phyloP scores from a whole-genome alignment of 2,888 invertebrate species.

The Nephrotoma appendiculata region DNA sequence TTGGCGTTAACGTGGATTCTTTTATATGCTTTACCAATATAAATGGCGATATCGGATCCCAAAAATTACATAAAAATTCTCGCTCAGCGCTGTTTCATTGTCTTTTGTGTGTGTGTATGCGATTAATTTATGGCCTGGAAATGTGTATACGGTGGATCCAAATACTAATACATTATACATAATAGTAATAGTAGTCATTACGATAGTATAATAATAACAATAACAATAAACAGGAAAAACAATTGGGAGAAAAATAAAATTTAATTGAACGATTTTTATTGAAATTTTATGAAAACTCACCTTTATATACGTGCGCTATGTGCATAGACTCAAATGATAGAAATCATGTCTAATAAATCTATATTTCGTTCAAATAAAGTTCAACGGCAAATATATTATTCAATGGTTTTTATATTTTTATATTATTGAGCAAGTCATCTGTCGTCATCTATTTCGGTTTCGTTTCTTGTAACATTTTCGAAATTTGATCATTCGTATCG shows the following conservation, averaged over 20 bases:
- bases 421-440: too few relatives aligned
- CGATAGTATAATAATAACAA: not conserved
- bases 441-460: too few relatives aligned
- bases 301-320: not conserved
- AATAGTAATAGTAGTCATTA: not conserved
- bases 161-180: not conserved
- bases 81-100: not conserved
- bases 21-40: not conserved
- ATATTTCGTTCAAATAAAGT: too few relatives aligned
- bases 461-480: too few relatives aligned
- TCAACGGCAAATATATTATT: too few relatives aligned
- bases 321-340: too few relatives aligned
- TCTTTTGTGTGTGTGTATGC: not conserved
- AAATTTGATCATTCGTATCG: too few relatives aligned
- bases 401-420: too few relatives aligned
- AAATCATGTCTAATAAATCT: too few relatives aligned
- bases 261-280: not conserved
- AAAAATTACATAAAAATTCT: not conserved
- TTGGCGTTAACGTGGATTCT: not conserved
- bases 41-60: not conserved
- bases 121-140: not conserved
- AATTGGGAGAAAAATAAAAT: not conserved
- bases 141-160: not conserved
- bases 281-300: not conserved
- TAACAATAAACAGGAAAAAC: not conserved